These are phyloP conservation scores for Pantala flavescens DNA, from an alignment of 1,140 invertebrate genomes.

Conservation along the genomic window DNA sequence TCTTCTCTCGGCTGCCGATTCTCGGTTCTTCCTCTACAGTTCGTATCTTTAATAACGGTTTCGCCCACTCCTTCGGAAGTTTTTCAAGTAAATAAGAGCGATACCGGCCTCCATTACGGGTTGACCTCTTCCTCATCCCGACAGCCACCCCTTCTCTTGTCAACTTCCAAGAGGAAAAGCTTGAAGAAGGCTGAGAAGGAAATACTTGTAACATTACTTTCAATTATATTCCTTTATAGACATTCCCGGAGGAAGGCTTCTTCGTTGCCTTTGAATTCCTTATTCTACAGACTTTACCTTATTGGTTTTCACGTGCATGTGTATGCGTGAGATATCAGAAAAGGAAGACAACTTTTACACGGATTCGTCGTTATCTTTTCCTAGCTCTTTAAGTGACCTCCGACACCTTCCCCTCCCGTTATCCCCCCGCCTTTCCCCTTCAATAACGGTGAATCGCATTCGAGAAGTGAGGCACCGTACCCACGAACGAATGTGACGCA, in stretches of 20 bases:
- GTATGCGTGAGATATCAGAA: no score
- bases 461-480: background rate
- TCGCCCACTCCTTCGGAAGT: background rate
- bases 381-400: background rate
- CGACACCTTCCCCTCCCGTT: background rate
- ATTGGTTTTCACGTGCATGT: no score
- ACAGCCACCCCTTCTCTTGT: background rate
- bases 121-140: background rate
- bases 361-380: no score
- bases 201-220: no score
- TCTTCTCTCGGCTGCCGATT: background rate
- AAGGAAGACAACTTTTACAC: no score
- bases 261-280: no score
- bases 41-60: background rate
- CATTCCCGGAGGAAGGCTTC: no score
- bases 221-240: no score
- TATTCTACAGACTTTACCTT: no score
- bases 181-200: no score
- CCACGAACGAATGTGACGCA: background rate
- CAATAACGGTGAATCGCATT: background rate
- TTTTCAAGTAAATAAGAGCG: background rate
- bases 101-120: background rate
- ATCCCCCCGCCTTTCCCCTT: background rate
- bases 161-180: no score
- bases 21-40: background rate